A percentile compares a stretch with the other conserved stretches of the same genome.
phyloP scores from a whole-genome alignment of 2,113 vertebrate genomes.

The Atractosteus spatula region DNA sequence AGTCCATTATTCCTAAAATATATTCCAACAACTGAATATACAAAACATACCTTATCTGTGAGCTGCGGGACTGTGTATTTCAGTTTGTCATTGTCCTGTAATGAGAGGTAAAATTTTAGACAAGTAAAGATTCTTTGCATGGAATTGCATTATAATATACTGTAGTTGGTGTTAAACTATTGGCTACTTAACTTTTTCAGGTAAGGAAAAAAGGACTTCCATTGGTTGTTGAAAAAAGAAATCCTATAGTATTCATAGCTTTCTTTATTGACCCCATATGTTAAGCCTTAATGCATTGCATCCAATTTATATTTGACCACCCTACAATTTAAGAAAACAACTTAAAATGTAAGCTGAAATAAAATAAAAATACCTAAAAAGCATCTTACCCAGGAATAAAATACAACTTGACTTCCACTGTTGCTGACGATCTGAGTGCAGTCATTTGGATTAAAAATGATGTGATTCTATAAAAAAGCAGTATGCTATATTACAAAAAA shows the following conservation, averaged over 20 bases:
- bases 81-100: slow-evolving; percentile 53
- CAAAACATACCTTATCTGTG: slow-evolving; percentile 63
- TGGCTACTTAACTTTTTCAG: too few species aligned
- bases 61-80: slow-evolving; percentile 55
- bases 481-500: neutral
- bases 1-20: too few species aligned
- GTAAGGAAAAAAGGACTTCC: too few species aligned
- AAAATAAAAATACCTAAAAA: neutral
- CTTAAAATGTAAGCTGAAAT: neutral
- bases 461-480: slow-evolving; percentile 56
- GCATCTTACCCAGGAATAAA: slow-evolving; percentile 79
- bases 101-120: slow-evolving; percentile 25
- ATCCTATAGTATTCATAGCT: too few species aligned
- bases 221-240: too few species aligned
- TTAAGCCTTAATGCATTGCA: neutral
- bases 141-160: too few species aligned
- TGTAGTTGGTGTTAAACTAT: too few species aligned
- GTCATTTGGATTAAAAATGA: slow-evolving; percentile 75
- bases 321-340: neutral
- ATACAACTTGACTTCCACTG: slow-evolving; percentile 73
- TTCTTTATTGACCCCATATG: too few species aligned
- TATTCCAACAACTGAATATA: neutral
- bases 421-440: slow-evolving; percentile 78
- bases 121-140: neutral
- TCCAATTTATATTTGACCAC: neutral